Percentiles rank a stretch among this genome's conserved stretches.
phyloP scores from a whole-genome alignment of 64 coral and sea anemone species.

The Trachythela sp. region DNA sequence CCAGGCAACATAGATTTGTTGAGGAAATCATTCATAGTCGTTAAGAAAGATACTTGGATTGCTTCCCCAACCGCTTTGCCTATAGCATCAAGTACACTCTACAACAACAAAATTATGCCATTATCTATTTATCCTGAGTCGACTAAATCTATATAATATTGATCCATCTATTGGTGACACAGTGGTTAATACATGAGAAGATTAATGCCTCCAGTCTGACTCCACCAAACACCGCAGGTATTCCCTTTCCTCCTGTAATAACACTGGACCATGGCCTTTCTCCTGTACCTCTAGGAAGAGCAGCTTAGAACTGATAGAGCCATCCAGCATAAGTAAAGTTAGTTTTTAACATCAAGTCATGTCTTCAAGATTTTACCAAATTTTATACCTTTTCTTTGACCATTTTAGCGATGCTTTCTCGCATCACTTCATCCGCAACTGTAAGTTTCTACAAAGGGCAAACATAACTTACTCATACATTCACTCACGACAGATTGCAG shows the following conservation, averaged over 20 bases:
- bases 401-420: conserved; percentile 79
- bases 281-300: too few relatives aligned
- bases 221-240: too few relatives aligned
- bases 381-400: conserved; percentile 79
- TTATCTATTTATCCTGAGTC: neutral
- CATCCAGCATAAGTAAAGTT: too few relatives aligned
- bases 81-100: conserved; percentile 82
- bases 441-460: conserved; percentile 68
- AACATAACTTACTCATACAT: neutral
- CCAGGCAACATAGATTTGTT: conserved; percentile 71
- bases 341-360: neutral
- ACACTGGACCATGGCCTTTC: too few relatives aligned
- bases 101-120: neutral
- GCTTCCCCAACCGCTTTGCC: conserved; percentile 66
- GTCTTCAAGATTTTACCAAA: neutral
- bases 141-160: too few relatives aligned
- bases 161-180: too few relatives aligned
- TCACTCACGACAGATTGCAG: neutral
- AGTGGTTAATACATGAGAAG: too few relatives aligned
- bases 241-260: too few relatives aligned
- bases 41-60: conserved; percentile 71
- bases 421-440: conserved; percentile 73
- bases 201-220: too few relatives aligned
- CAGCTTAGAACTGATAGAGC: too few relatives aligned
- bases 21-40: conserved; percentile 63